These are phyloP conservation scores for Nephotettix cincticeps DNA, from an alignment of 1,140 invertebrate genomes.

Conservation along the genomic window DNA sequence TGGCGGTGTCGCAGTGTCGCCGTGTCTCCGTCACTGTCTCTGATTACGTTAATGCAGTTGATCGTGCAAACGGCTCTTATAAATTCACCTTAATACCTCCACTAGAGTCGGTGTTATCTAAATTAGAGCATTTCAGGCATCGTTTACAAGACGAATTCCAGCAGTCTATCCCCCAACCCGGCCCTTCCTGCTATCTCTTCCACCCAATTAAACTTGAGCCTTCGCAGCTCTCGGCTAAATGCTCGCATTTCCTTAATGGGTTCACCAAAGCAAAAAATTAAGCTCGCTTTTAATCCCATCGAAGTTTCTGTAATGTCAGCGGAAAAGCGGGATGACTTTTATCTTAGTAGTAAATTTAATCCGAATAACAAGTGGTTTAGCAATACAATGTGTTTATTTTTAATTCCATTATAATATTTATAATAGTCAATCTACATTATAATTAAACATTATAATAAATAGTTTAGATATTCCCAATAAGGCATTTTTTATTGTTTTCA, in stretches of 20 bases:
- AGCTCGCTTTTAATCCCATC: conserved; percentile 9
- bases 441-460: too few species aligned
- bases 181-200: conserved; percentile 5
- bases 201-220: conserved; percentile 16
- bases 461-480: too few species aligned
- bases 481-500: too few species aligned
- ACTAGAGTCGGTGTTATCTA: conserved; percentile 11
- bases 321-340: not conserved
- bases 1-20: too few species aligned
- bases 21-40: not conserved
- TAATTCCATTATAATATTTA: too few species aligned
- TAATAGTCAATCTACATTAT: too few species aligned
- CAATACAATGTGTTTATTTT: too few species aligned
- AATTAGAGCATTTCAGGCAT: conserved; percentile 15
- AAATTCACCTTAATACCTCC: conserved; percentile 18
- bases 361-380: too few species aligned
- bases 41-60: conserved; percentile 5
- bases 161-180: not conserved
- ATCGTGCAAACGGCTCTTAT: conserved; percentile 11
- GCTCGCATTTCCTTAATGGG: conserved; percentile 10
- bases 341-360: too few species aligned
- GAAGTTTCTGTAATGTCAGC: not conserved
- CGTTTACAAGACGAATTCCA: conserved; percentile 15
- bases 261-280: conserved; percentile 6
- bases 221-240: conserved; percentile 9